Conservation (phyloP, 2,888 invertebrate genomes). For the Drosophila affinis region DNA sequence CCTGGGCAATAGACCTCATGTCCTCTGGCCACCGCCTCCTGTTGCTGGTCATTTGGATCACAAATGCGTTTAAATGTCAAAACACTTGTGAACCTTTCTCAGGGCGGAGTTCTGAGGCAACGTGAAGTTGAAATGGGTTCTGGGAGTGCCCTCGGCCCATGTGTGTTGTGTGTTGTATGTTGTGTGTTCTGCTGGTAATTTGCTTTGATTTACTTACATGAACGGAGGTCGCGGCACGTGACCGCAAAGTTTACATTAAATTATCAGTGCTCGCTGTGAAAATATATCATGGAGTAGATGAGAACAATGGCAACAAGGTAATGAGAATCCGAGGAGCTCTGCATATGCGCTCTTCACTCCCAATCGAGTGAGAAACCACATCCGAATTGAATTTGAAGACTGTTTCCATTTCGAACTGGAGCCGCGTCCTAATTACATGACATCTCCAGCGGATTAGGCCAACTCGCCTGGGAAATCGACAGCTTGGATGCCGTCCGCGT, state of each 20-base stretch:
- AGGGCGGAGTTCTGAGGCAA: conserved; percentile 14
- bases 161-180: conserved; percentile 41
- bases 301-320: conserved; percentile 18
- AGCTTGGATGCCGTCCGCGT: conserved; percentile 59
- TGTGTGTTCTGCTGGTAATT: conserved; percentile 51
- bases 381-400: conserved; percentile 59
- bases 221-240: conserved; percentile 62
- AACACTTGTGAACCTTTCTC: conserved; percentile 66
- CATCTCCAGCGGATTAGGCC: conserved; percentile 63
- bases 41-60: conserved; percentile 69
- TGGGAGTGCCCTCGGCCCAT: conserved; percentile 37
- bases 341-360: background rate
- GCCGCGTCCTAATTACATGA: conserved; percentile 64
- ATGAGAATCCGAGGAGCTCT: conserved; percentile 18
- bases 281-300: conserved; percentile 38
- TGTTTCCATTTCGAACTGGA: conserved; percentile 17
- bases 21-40: conserved; percentile 26
- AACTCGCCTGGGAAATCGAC: conserved; percentile 80
- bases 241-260: conserved; percentile 77
- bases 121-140: conserved; percentile 16
- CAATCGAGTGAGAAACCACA: conserved; percentile 36
- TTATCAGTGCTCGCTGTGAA: conserved; percentile 53
- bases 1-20: conserved; percentile 62
- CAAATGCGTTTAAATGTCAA: conserved; percentile 73
- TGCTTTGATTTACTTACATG: conserved; percentile 66